Percentiles rank a stretch among this genome's conserved stretches.
These are phyloP conservation scores for Nyctibius bracteatus DNA, from an alignment of 2,113 vertebrate genomes.

Conservation along the genomic window DNA sequence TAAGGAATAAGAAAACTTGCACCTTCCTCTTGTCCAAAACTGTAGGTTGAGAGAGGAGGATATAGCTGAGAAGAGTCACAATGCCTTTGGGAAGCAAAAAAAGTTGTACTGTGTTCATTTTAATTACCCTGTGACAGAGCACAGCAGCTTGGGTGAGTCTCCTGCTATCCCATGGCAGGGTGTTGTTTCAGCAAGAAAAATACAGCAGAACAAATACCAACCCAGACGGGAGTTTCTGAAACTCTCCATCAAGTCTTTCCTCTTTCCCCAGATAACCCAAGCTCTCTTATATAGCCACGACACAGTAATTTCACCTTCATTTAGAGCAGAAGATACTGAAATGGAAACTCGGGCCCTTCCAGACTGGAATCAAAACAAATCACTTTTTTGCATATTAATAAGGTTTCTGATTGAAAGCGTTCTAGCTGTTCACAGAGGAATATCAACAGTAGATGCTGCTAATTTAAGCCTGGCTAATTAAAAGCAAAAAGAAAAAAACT, in stretches of 20 bases:
- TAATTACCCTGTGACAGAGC: neutral
- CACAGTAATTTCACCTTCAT: neutral
- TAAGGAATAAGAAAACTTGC: neutral
- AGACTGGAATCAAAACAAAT: constrained; percentile 72
- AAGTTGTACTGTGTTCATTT: neutral
- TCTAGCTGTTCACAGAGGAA: constrained; percentile 56
- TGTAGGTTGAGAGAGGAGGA: neutral
- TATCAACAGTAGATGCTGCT: constrained; percentile 70
- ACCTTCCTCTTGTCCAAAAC: neutral
- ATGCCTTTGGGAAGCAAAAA: neutral
- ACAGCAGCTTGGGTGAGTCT: neutral
- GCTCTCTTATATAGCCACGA: neutral
- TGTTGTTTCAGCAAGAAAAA: neutral
- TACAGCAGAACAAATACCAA: neutral
- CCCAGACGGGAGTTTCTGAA: neutral
- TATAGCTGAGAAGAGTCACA: neutral
- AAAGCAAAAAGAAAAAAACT: constrained; percentile 20
- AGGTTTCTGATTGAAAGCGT: constrained; percentile 67
- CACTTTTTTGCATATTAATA: constrained; percentile 71
- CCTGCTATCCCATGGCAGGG: fast-evolving
- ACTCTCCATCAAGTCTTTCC: neutral
- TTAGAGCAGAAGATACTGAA: constrained; percentile 39
- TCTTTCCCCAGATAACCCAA: neutral
- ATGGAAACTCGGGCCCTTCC: constrained; percentile 24
- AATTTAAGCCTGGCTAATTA: constrained; percentile 75